Percentiles rank a stretch among this genome's conserved stretches.
phyloP scores from a whole-genome alignment of 2,888 invertebrate species.

The Apamea sordens region DNA sequence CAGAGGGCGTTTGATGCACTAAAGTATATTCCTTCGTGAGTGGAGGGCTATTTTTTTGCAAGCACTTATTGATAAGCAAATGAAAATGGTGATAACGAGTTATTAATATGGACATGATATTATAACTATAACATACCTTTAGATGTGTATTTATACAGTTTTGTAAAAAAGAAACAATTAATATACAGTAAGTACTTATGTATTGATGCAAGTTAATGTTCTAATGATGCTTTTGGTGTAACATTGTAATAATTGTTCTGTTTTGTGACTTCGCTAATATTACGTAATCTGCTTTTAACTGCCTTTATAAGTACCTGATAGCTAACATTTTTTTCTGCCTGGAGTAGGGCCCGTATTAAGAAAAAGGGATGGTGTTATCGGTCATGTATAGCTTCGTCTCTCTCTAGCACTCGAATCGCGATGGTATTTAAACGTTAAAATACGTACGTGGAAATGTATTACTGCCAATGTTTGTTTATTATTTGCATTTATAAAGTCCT shows the following conservation, averaged over 20 bases:
- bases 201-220: slow-evolving; percentile 9
- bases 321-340: background rate
- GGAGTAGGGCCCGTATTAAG: background rate
- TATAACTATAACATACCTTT: slow-evolving; percentile 8
- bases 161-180: slow-evolving; percentile 13
- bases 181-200: slow-evolving; percentile 2
- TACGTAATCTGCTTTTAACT: background rate
- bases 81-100: slow-evolving; percentile 37
- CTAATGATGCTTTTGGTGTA: slow-evolving; percentile 3
- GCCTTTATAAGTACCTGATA: slow-evolving; percentile 48
- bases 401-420: background rate
- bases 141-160: slow-evolving; percentile 34
- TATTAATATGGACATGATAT: slow-evolving; percentile 15
- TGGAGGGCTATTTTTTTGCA: background rate
- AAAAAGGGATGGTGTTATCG: background rate
- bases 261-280: background rate
- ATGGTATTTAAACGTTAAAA: background rate
- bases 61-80: slow-evolving; percentile 15
- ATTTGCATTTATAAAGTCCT: background rate
- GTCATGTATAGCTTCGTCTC: background rate
- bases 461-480: background rate
- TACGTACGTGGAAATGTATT: background rate
- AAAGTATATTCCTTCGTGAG: background rate
- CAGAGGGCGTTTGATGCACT: background rate
- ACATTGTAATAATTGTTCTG: background rate